A percentile compares a stretch with the other conserved stretches of the same genome.
Evolutionary conservation across 2,797 vertebrate genomes (phyloP).

Genomic region (Galago senegalensis): DNA sequence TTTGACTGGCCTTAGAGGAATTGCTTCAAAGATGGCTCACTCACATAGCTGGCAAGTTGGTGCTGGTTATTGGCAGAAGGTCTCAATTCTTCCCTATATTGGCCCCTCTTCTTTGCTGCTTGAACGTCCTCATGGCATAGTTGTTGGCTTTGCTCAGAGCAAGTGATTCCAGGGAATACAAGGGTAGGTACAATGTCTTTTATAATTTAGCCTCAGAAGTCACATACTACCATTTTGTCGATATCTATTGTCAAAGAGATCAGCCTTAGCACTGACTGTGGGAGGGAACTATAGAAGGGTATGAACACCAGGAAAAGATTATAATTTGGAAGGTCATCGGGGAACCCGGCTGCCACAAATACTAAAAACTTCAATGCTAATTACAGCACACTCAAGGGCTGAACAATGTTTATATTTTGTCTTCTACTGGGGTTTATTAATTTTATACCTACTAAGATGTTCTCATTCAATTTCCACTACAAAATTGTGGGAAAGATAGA

Average conservation of each 20-base stretch:
- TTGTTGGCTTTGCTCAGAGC: background rate
- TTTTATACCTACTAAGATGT: slow-evolving; percentile 9
- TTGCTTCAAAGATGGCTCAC: background rate
- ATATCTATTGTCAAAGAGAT: background rate
- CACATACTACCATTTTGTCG: background rate
- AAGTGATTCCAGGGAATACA: background rate
- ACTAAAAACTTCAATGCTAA: background rate
- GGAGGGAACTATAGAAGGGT: background rate
- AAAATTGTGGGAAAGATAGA: background rate
- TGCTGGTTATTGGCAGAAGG: background rate
- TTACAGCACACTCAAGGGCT: fast-evolving
- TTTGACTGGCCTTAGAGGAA: background rate
- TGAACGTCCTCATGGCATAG: background rate
- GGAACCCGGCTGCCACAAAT: background rate
- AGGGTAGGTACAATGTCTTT: background rate
- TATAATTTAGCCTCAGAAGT: background rate
- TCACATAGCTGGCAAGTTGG: background rate
- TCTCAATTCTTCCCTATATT: background rate
- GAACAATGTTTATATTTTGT: background rate
- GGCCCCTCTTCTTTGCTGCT: background rate
- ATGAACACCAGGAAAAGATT: background rate
- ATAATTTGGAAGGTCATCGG: background rate
- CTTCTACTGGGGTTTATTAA: slow-evolving; percentile 12
- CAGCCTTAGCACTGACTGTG: background rate
- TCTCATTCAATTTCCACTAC: background rate